phyloP scores from a whole-genome alignment of 2,113 vertebrate genomes.

The Otolemur garnettii region DNA sequence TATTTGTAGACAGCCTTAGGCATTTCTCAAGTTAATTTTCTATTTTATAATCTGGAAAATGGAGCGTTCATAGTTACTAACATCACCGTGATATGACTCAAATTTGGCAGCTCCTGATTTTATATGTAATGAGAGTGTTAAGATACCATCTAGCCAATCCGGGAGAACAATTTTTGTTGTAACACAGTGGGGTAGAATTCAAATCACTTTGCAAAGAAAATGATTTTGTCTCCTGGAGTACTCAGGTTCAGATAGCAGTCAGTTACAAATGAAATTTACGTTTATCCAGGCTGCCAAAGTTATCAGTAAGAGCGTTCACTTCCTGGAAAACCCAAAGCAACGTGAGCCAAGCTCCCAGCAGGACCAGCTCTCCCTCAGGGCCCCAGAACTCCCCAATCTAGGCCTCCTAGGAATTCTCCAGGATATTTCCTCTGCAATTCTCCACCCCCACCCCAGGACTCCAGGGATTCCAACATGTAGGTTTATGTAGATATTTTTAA shows the following conservation, averaged over 20 bases:
- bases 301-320: not conserved
- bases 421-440: not conserved
- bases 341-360: not conserved
- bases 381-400: not conserved
- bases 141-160: not conserved
- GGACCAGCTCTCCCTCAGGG: not conserved
- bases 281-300: not conserved
- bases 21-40: slow-evolving; percentile 11
- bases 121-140: not conserved
- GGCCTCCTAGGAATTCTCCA: not conserved
- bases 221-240: not conserved
- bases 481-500: slow-evolving; percentile 56
- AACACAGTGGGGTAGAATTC: slow-evolving; percentile 1
- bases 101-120: slow-evolving; percentile 4
- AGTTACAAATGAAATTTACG: slow-evolving; percentile 50
- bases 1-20: not conserved
- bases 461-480: slow-evolving; percentile 16
- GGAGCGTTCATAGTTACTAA: not conserved
- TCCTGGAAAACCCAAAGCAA: not conserved
- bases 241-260: slow-evolving; percentile 24
- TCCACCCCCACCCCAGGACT: not conserved
- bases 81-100: not conserved
- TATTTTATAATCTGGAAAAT: slow-evolving; percentile 42
- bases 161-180: slow-evolving; percentile 14
- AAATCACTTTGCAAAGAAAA: slow-evolving; percentile 18